Percentiles rank a stretch among this genome's conserved stretches.
These are phyloP conservation scores for Stenodera caucasica DNA, from an alignment of 2,888 invertebrate genomes.

Conservation along the genomic window DNA sequence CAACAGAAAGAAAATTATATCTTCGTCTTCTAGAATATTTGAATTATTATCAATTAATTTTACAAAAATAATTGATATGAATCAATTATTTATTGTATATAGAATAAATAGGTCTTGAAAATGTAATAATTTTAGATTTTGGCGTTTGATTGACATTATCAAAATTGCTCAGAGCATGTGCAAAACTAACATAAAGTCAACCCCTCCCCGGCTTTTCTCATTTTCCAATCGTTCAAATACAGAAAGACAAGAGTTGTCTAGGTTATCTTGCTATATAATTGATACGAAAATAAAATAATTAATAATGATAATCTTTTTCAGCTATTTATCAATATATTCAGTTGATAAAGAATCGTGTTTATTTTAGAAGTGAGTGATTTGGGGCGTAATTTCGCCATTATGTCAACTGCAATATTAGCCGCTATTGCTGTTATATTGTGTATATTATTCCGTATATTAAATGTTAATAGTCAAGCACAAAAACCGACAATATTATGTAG, in stretches of 20 bases:
- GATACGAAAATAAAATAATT: neutral
- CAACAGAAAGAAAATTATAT: too few relatives aligned
- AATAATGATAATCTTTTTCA: slow-evolving; percentile 1
- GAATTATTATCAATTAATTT: too few relatives aligned
- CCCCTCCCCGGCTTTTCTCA: neutral
- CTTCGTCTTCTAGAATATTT: too few relatives aligned
- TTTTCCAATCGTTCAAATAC: neutral
- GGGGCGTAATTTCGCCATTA: slow-evolving; percentile 51
- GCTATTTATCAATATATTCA: slow-evolving; percentile 6
- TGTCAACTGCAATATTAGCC: slow-evolving; percentile 82
- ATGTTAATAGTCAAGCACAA: slow-evolving; percentile 80
- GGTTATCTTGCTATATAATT: slow-evolving; percentile 1
- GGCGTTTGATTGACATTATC: neutral
- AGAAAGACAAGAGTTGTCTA: neutral
- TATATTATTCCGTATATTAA: slow-evolving; percentile 79
- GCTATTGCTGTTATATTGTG: slow-evolving; percentile 81
- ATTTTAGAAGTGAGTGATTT: slow-evolving; percentile 32
- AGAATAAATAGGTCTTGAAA: neutral
- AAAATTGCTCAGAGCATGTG: neutral
- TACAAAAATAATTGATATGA: too few relatives aligned
- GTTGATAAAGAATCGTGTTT: slow-evolving; percentile 25
- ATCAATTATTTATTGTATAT: too few relatives aligned
- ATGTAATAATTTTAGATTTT: neutral
- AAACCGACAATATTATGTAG: slow-evolving; percentile 77
- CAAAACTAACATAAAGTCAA: neutral